phyloP scores from a whole-genome alignment of 2,888 invertebrate genomes.

The Drosophila birchii region DNA sequence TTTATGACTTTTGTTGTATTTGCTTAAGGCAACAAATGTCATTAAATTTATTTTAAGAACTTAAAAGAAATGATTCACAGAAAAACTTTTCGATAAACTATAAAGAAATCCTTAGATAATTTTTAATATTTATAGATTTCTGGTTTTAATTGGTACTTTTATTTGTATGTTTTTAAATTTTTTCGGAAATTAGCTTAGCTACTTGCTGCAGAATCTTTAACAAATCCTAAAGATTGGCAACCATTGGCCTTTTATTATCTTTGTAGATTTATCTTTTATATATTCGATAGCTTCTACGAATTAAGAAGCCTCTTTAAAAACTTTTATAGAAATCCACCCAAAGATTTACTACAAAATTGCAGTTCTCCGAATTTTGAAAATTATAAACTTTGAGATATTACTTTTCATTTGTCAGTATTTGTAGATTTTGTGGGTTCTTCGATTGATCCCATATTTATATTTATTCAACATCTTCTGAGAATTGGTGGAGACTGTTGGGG shows the following conservation, averaged over 20 bases:
- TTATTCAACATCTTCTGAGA: conserved; percentile 11
- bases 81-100: background rate
- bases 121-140: too few species aligned
- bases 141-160: too few species aligned
- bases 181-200: too few species aligned
- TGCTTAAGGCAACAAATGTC: background rate
- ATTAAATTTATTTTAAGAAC: background rate
- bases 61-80: background rate
- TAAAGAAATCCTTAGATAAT: background rate
- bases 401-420: conserved; percentile 10
- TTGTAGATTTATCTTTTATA: background rate
- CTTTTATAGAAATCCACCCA: background rate
- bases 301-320: background rate
- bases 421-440: background rate
- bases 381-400: background rate
- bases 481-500: background rate
- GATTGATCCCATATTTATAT: conserved; percentile 9
- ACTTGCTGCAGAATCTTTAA: conserved; percentile 12
- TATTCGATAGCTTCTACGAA: background rate
- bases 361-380: conserved; percentile 2
- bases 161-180: too few species aligned
- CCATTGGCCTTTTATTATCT: background rate
- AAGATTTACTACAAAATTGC: background rate
- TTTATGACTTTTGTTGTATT: background rate
- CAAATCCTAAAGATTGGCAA: background rate